These are phyloP conservation scores for Onthophagus taurus DNA, from an alignment of 1,140 invertebrate species.

Conservation along the genomic window DNA sequence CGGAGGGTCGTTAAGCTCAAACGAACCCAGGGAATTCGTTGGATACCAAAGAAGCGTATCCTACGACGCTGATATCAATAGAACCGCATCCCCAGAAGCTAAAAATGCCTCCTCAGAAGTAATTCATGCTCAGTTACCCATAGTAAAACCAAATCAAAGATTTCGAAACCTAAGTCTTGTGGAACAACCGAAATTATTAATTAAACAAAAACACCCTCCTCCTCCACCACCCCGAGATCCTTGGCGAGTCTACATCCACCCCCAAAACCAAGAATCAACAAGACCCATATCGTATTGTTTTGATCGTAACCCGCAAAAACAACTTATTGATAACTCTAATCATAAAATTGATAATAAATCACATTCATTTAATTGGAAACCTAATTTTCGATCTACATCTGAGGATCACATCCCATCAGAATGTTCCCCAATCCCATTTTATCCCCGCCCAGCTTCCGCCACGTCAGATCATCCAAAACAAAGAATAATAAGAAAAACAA, in stretches of 20 bases:
- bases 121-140: conserved; percentile 28
- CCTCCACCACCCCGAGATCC: conserved; percentile 63
- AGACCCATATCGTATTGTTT: conserved; percentile 45
- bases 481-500: conserved; percentile 27
- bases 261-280: conserved; percentile 41
- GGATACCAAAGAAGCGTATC: conserved; percentile 31
- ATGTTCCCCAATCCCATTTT: conserved; percentile 22
- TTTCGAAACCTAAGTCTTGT: conserved; percentile 29
- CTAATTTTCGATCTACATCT: conserved; percentile 40
- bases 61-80: conserved; percentile 33
- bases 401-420: conserved; percentile 43
- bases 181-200: conserved; percentile 19
- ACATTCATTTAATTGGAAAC: conserved; percentile 23
- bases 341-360: conserved; percentile 11
- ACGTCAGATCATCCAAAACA: conserved; percentile 30
- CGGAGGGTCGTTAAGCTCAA: not conserved
- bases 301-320: conserved; percentile 16
- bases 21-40: conserved; percentile 10
- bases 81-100: conserved; percentile 22
- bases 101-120: conserved; percentile 14
- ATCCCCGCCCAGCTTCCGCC: conserved; percentile 45
- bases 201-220: conserved; percentile 41
- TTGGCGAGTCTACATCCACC: conserved; percentile 42
- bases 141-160: conserved; percentile 25
- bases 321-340: not conserved